Base-by-base conservation (phyloP, 2,113 vertebrate species). In the Phrynosoma blainvillii region DNA sequence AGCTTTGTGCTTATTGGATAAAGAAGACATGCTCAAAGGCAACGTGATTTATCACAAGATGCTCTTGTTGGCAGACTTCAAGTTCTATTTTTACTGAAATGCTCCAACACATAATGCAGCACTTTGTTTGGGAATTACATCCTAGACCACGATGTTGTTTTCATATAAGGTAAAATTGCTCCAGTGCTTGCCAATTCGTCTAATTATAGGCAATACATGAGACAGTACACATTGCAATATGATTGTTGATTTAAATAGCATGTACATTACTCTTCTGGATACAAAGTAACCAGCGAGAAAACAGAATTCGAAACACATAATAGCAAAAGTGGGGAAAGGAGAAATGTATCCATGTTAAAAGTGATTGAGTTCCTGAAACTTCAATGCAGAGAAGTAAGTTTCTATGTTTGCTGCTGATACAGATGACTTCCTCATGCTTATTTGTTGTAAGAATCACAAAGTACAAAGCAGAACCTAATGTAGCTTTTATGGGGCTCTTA, bases 61-160 rank as follows among this genome's bases (percentile, higher is more conserved):
- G 84, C 0, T 70, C 82, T 89, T 94, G 91, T 79, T 73, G 87
- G 89, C 14, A 86, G 81, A 70, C 11, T 4, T 92, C 88, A 62
- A 74, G 87, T 93, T 93, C 89, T 80, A 42, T 84, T 88, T 93
- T 56, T 0, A 77, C 92, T 93, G 93, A 88, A 52, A 30, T 18
- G 40, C 42, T 11, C 11, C 20, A 66, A 52, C 6, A 30, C 66
- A n/a, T 7, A 90, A 83, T 86, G 2, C 85, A 84, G 88, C 12
- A 75, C 71, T 91, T 92, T 66, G 56, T 90, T 88, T 89, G 5
- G 4, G 18, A 83, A 66, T 16, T 16, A 52, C 62, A 88, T 92
- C 68, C 84, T 42, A 87, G 12, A n/a, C 62, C 78, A 13, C 7
- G 14, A 85, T 18, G 79, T 10, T 23, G 59, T 7, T 87, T 40